Conservation (phyloP, 2,113 vertebrate species). For the Phocoena sinus region DNA sequence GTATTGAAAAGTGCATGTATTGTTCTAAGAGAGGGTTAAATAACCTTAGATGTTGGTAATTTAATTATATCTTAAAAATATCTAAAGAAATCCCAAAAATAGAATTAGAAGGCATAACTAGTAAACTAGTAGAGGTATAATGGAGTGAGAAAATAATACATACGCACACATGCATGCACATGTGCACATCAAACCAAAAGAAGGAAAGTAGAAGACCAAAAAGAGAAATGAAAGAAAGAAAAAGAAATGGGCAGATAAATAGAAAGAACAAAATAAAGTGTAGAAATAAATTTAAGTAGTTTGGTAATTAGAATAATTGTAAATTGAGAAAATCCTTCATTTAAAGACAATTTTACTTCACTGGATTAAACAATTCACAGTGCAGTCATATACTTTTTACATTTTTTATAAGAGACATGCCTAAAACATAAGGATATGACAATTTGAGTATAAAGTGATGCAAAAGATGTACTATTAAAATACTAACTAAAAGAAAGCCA, state of each 20-base stretch:
- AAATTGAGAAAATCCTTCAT: neutral
- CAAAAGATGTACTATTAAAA: neutral
- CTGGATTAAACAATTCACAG: neutral
- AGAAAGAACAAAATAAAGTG: too few species aligned
- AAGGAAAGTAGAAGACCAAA: neutral
- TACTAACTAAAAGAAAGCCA: neutral
- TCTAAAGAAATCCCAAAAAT: neutral
- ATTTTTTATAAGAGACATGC: neutral
- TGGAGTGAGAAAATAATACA: neutral
- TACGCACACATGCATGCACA: neutral
- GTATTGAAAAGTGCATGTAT: neutral
- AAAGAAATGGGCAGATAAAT: neutral
- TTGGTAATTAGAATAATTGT: neutral
- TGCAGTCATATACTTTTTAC: neutral
- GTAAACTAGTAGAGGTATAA: neutral
- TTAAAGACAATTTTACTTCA: neutral
- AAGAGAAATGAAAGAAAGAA: neutral
- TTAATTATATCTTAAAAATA: neutral
- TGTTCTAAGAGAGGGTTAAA: neutral
- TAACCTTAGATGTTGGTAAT: neutral
- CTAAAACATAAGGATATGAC: neutral
- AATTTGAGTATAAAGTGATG: neutral
- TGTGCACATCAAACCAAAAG: neutral
- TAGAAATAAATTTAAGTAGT: neutral
- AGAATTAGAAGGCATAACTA: neutral